A percentile compares a stretch with the other conserved stretches of the same genome.
Conservation (phyloP, 2,888 invertebrate species). For the Incurvaria masculella region DNA sequence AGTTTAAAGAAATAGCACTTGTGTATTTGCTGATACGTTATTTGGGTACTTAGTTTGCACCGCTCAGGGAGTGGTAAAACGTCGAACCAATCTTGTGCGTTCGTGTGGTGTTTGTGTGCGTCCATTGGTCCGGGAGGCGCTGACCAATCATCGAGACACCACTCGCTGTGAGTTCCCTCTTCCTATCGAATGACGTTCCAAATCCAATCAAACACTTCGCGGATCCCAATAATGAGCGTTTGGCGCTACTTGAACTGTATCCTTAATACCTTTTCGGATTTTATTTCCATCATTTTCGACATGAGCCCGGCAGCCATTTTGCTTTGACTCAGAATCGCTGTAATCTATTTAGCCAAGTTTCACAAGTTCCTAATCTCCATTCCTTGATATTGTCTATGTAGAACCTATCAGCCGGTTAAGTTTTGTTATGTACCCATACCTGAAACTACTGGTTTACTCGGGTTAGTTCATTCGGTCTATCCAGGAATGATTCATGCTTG, state of each 20-base stretch:
- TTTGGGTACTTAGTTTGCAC: not conserved
- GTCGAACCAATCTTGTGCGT: conserved; percentile 68
- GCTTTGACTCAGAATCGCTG: too few species aligned
- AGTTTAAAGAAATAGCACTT: too few species aligned
- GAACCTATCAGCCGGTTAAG: too few species aligned
- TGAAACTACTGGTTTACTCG: too few species aligned
- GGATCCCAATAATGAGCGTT: conserved; percentile 9
- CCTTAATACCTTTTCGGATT: too few species aligned
- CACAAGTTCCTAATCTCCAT: too few species aligned
- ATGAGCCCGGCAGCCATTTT: conserved; percentile 5
- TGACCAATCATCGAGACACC: conserved; percentile 89
- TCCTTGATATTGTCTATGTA: too few species aligned
- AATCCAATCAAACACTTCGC: conserved; percentile 69
- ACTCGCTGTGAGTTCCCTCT: conserved; percentile 40
- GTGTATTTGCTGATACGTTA: too few species aligned
- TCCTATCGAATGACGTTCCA: conserved; percentile 35
- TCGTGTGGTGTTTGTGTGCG: conserved; percentile 72
- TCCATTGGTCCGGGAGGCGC: conserved; percentile 82
- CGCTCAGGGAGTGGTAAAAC: conserved; percentile 62
- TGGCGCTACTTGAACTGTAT: conserved; percentile 7
- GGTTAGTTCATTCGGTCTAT: too few species aligned
- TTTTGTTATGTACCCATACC: too few species aligned
- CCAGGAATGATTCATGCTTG: too few species aligned
- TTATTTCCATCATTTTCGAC: not conserved
- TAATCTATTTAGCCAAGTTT: too few species aligned